Percentiles rank a stretch among this genome's conserved stretches.
These are phyloP conservation scores for Taurulus bubalis DNA, from an alignment of 2,113 vertebrate species.

Conservation along the genomic window DNA sequence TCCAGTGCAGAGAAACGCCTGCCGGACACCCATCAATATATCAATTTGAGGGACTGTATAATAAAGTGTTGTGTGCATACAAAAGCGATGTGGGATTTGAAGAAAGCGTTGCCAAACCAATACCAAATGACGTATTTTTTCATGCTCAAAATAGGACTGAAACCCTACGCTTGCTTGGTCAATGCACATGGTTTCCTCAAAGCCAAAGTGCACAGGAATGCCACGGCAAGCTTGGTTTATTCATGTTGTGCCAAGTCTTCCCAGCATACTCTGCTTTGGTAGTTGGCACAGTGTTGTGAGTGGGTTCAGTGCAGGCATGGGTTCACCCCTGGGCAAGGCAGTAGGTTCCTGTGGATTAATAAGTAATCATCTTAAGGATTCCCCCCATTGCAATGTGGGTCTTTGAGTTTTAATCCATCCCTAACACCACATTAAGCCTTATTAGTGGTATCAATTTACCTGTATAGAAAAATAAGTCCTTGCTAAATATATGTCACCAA, in stretches of 20 bases:
- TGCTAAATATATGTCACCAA: constrained; percentile 43
- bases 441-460: constrained; percentile 58
- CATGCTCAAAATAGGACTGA: constrained; percentile 45
- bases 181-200: constrained; percentile 42
- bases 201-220: constrained; percentile 53
- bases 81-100: constrained; percentile 29
- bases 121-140: constrained; percentile 42
- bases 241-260: constrained; percentile 74
- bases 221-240: constrained; percentile 58
- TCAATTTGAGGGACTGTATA: constrained; percentile 5
- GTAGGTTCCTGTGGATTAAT: constrained; percentile 72
- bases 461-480: constrained; percentile 46
- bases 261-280: constrained; percentile 49
- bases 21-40: constrained; percentile 11
- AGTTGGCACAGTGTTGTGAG: constrained; percentile 59
- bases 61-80: constrained; percentile 18
- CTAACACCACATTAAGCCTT: constrained; percentile 47
- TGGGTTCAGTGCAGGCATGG: constrained; percentile 65
- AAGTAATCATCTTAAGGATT: constrained; percentile 70
- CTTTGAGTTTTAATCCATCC: constrained; percentile 55
- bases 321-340: constrained; percentile 41
- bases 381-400: constrained; percentile 51
- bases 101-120: constrained; percentile 34
- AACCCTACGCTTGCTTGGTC: constrained; percentile 51
- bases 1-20: constrained; percentile 4